A percentile compares a stretch with the other conserved stretches of the same genome.
These are phyloP conservation scores for Chironomus riparius DNA, from an alignment of 2,888 invertebrate genomes.

Conservation along the genomic window DNA sequence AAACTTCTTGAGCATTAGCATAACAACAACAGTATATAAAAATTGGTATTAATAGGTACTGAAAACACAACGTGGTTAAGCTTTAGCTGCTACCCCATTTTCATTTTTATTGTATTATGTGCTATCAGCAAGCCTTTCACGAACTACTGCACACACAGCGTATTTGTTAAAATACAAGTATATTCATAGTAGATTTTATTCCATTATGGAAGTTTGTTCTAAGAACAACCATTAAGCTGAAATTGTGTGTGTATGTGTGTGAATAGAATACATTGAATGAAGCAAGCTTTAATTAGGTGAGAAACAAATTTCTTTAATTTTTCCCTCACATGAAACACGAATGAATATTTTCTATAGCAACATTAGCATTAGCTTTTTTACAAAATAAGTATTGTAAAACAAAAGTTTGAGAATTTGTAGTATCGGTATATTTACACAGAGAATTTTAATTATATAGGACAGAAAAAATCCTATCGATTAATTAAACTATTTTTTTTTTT, in stretches of 20 bases:
- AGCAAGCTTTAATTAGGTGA: slow-evolving; percentile 7
- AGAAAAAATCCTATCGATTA: too few relatives aligned
- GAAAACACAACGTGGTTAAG: neutral
- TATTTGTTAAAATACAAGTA: neutral
- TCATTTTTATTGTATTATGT: neutral
- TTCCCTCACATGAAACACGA: too few relatives aligned
- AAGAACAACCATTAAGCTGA: neutral
- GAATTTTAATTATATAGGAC: too few relatives aligned
- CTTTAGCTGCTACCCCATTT: neutral
- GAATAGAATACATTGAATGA: neutral
- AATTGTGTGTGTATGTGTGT: neutral
- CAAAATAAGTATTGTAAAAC: too few relatives aligned
- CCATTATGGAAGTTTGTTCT: neutral
- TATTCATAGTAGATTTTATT: too few relatives aligned
- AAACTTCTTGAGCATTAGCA: neutral
- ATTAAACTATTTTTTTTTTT: neutral
- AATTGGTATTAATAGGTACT: neutral
- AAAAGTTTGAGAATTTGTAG: too few relatives aligned
- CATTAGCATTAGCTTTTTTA: too few relatives aligned
- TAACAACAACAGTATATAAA: neutral
- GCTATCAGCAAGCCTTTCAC: neutral
- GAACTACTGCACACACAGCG: neutral
- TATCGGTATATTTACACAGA: too few relatives aligned
- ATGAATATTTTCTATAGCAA: too few relatives aligned
- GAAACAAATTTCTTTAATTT: neutral